phyloP scores from a whole-genome alignment of 2,113 vertebrate genomes.

The Festucalex cinctus region DNA sequence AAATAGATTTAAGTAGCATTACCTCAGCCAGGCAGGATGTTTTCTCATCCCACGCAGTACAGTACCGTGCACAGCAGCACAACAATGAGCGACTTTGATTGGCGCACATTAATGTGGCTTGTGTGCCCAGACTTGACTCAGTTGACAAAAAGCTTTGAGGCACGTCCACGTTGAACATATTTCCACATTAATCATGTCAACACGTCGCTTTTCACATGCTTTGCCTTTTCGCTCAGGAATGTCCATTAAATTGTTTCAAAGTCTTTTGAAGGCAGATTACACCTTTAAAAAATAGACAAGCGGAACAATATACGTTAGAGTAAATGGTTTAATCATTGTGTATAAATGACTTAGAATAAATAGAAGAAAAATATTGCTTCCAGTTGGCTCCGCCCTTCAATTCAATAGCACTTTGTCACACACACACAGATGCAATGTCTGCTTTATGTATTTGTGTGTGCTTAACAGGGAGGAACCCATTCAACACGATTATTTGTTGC shows the following conservation, averaged over 20 bases:
- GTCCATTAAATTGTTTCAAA: slow-evolving; percentile 2
- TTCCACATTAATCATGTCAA: slow-evolving; percentile 36
- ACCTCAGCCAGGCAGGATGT: slow-evolving; percentile 24
- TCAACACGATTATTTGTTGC: slow-evolving; percentile 36
- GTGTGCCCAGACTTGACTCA: slow-evolving; percentile 37
- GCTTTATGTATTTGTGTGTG: slow-evolving; percentile 46
- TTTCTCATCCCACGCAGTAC: slow-evolving; percentile 4
- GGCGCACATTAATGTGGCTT: slow-evolving; percentile 5
- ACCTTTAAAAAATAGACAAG: background rate
- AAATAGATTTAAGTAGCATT: slow-evolving; percentile 20
- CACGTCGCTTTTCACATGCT: background rate
- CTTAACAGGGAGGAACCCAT: slow-evolving; percentile 36
- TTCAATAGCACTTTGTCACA: slow-evolving; percentile 23
- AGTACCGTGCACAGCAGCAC: slow-evolving; percentile 16
- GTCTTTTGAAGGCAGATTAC: background rate
- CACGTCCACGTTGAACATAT: slow-evolving; percentile 16
- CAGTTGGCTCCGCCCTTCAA: slow-evolving; percentile 46
- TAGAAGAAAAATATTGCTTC: slow-evolving; percentile 25
- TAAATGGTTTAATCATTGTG: slow-evolving; percentile 10
- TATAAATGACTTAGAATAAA: background rate
- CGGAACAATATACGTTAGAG: background rate
- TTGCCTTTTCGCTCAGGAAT: slow-evolving; percentile 14
- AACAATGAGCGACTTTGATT: slow-evolving; percentile 21
- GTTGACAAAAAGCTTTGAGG: slow-evolving; percentile 29
- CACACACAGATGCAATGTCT: slow-evolving; percentile 26